These are phyloP conservation scores for Neosilurus mollespiculum DNA, from an alignment of 2,797 vertebrate genomes.

Conservation along the genomic window DNA sequence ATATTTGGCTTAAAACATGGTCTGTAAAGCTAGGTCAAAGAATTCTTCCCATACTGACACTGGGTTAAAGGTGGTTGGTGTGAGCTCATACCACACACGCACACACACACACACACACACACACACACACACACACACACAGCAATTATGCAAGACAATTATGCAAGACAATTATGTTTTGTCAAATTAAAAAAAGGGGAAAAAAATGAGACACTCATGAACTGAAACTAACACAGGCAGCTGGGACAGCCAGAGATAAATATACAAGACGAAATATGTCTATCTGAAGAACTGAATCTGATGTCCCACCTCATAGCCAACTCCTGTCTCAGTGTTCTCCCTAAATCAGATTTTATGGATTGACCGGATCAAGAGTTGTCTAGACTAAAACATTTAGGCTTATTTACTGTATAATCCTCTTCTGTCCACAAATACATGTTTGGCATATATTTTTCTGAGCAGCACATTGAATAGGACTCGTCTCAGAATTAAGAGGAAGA, in stretches of 20 bases:
- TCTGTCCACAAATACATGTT: background rate
- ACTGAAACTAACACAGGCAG: background rate
- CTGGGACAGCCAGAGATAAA: constrained; percentile 8
- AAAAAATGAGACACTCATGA: background rate
- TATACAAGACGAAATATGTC: constrained; percentile 12
- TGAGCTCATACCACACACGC: background rate
- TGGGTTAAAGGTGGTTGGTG: constrained; percentile 38
- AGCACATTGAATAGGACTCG: background rate
- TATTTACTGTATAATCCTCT: constrained; percentile 11
- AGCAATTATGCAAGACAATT: constrained; percentile 56
- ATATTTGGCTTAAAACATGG: constrained; percentile 45
- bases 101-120: constrained; percentile 28
- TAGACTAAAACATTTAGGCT: background rate
- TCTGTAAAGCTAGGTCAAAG: constrained; percentile 57
- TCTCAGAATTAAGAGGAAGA: background rate
- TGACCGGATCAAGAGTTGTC: background rate
- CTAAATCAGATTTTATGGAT: constrained; percentile 12
- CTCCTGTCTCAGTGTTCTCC: background rate
- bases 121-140: constrained; percentile 37
- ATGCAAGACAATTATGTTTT: constrained; percentile 49
- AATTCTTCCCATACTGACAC: constrained; percentile 49
- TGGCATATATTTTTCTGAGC: background rate
- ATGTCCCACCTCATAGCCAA: background rate
- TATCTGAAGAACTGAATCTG: constrained; percentile 12
- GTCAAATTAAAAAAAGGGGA: constrained; percentile 35